Conservation (phyloP, 1,140 invertebrate species). For the Drosophila orosa region DNA sequence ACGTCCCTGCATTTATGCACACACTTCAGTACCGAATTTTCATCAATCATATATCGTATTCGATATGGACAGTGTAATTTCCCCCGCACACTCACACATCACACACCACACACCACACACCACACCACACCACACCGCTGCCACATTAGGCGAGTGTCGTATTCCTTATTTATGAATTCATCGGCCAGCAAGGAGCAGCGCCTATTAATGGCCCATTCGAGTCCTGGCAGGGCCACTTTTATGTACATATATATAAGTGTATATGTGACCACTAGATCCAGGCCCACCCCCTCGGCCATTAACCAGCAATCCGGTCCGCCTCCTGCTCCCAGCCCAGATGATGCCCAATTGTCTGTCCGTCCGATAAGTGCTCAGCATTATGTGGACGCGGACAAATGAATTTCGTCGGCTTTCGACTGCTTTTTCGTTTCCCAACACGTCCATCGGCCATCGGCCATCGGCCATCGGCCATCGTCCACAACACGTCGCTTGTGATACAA, state of each 20-base stretch:
- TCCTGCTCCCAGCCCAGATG: constrained; percentile 17
- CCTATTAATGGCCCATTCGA: constrained; percentile 42
- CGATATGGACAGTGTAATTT: constrained; percentile 68
- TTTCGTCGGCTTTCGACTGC: constrained; percentile 8
- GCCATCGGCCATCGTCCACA: not conserved
- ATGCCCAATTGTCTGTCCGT: constrained; percentile 37
- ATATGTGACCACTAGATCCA: constrained; percentile 19
- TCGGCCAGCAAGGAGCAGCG: constrained; percentile 30
- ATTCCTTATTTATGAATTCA: constrained; percentile 51
- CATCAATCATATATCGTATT: constrained; percentile 73
- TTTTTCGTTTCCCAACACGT: constrained; percentile 3
- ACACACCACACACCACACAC: constrained; percentile 4
- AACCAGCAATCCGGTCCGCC: constrained; percentile 8
- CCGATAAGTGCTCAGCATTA: constrained; percentile 39
- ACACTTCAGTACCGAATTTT: constrained; percentile 49
- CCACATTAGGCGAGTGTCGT: constrained; percentile 28
- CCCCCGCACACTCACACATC: constrained; percentile 3
- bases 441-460: not conserved
- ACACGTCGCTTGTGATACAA: constrained; percentile 4
- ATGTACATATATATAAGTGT: constrained; percentile 3
- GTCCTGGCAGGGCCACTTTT: constrained; percentile 6
- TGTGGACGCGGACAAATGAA: constrained; percentile 30
- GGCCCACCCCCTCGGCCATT: too few relatives aligned
- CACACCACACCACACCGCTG: not conserved
- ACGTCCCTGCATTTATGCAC: constrained; percentile 11